Base-by-base conservation (phyloP, 2,113 vertebrate genomes). In the Labrus mixtus region DNA sequence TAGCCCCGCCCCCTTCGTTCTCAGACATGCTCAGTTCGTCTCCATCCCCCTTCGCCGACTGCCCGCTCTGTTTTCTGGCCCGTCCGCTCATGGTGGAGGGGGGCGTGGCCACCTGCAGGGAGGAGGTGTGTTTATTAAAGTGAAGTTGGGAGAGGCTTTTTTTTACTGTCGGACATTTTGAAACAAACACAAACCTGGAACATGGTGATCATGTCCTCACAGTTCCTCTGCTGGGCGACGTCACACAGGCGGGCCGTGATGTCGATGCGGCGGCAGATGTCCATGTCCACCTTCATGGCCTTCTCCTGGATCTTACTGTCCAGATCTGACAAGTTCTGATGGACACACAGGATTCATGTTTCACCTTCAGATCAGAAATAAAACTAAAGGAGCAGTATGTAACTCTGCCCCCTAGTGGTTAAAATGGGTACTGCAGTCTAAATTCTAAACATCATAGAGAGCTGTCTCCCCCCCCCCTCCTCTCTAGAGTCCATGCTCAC, bases 251-350 rank as follows among this genome's bases (percentile, higher is more conserved):
- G 97, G 84, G 97, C 97, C 0, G 98, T 99, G 93, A 99, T 99
- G 72, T 99, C 98, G 0, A 99, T 99, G 76, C 98, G 95, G 22
- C 98, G 95, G 89, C 98, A 99, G 90, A 99, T 99, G 91, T 99
- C 98, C 98, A 99, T 99, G 87, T 99, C 98, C 69, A 99, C 98
- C 79, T 97, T 98, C 97, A 98, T 99, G 85, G 98, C 98, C 80
- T 99, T 99, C 90, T 99, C 98, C 92, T 99, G 98, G 89, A 99
- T 99, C 93, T 98, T 99, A 54, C 95, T 97, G 93, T 99, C 97
- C 90, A 99, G 88, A 29, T 99, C 98, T 0, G 96, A 95, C 87
- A 98, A 88, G 86, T 99, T 97, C 98, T 99, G 84, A 51, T n/a
- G 19, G 48, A 51, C 48, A 51, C 73, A 62, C 25, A 45, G 13